These are phyloP conservation scores for Sapajus apella DNA, from an alignment of 2,113 vertebrate species.

Conservation along the genomic window DNA sequence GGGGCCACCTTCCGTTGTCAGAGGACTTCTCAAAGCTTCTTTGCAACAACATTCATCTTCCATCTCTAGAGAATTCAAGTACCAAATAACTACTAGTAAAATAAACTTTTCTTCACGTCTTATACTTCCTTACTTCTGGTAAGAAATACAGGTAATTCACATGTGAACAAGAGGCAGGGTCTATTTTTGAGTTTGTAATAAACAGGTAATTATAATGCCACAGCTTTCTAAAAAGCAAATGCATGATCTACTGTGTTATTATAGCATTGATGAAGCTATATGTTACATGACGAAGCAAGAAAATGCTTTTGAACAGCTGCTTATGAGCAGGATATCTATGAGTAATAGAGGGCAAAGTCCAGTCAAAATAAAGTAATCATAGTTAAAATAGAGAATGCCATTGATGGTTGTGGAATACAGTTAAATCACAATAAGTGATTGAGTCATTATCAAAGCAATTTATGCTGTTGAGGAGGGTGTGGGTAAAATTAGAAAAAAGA, in stretches of 20 bases:
- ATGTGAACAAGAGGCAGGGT: neutral
- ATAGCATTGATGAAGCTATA: neutral
- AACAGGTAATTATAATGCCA: neutral
- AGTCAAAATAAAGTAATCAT: neutral
- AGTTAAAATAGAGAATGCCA: neutral
- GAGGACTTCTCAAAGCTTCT: neutral
- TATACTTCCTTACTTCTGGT: neutral
- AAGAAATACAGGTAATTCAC: neutral
- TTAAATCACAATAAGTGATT: neutral
- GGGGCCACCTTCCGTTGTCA: neutral
- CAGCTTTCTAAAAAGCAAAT: neutral
- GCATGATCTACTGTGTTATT: neutral
- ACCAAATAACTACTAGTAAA: neutral
- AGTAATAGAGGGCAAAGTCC: neutral
- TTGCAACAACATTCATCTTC: neutral
- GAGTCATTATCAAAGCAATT: neutral
- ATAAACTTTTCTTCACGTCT: neutral
- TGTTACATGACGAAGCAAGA: neutral
- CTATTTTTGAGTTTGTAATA: neutral
- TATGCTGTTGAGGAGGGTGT: too few relatives aligned
- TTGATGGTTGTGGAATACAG: neutral
- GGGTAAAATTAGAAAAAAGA: neutral
- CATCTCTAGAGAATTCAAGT: neutral
- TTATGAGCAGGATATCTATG: neutral
- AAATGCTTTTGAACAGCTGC: neutral